These are phyloP conservation scores for Cuniculus paca DNA, from an alignment of 2,797 vertebrate species.

Conservation along the genomic window DNA sequence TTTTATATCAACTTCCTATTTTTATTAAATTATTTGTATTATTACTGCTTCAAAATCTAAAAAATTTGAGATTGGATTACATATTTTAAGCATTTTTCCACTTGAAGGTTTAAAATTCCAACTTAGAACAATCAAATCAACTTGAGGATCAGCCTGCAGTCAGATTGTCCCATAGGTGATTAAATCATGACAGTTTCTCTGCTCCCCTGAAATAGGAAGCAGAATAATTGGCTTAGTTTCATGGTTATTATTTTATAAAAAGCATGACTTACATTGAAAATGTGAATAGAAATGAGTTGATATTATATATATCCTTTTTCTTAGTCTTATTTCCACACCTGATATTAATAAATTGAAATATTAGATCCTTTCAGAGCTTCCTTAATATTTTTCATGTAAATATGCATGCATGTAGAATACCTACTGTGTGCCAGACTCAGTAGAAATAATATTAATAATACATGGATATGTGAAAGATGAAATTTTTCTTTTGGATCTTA, in stretches of 20 bases:
- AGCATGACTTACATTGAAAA: constrained; percentile 46
- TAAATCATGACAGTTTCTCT: constrained; percentile 15
- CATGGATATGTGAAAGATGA: background rate
- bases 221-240: constrained; percentile 41
- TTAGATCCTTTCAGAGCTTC: constrained; percentile 49
- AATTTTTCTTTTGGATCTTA: background rate
- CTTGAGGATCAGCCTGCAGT: constrained; percentile 38
- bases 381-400: constrained; percentile 53
- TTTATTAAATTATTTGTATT: constrained; percentile 54
- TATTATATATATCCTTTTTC: background rate
- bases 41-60: constrained; percentile 19
- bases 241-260: constrained; percentile 42
- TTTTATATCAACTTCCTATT: constrained; percentile 36
- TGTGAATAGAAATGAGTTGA: constrained; percentile 23
- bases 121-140: constrained; percentile 38
- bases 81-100: constrained; percentile 11
- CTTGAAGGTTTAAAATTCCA: constrained; percentile 31
- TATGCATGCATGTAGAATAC: background rate
- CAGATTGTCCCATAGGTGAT: background rate
- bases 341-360: constrained; percentile 52
- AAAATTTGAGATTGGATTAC: constrained; percentile 23
- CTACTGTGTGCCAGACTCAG: background rate
- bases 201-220: background rate
- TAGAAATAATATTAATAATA: background rate
- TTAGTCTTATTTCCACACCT: background rate